These are phyloP conservation scores for Brachyptera risi DNA, from an alignment of 2,888 invertebrate genomes.

Conservation along the genomic window DNA sequence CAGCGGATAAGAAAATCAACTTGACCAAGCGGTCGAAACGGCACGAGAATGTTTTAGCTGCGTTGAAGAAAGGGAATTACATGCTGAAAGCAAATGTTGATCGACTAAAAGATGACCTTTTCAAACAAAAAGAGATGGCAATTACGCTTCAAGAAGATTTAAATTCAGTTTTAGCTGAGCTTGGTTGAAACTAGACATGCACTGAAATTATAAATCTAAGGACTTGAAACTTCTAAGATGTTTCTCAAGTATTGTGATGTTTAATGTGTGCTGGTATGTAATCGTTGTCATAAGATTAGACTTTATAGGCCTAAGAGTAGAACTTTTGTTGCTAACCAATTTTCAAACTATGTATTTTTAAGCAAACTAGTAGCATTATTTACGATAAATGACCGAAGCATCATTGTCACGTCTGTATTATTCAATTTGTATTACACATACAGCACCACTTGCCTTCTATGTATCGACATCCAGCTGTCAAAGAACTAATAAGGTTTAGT, in stretches of 20 bases:
- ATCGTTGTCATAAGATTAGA: too few species aligned
- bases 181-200: conserved; percentile 68
- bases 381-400: background rate
- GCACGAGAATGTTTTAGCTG: conserved; percentile 73
- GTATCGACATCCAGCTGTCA: too few species aligned
- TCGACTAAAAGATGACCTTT: conserved; percentile 78
- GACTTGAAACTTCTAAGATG: too few species aligned
- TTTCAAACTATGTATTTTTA: background rate
- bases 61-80: conserved; percentile 84
- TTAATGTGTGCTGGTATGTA: too few species aligned
- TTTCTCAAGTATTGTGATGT: too few species aligned
- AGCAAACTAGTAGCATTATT: background rate
- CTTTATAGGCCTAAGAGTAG: too few species aligned
- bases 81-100: conserved; percentile 84
- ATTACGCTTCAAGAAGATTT: conserved; percentile 74
- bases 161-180: conserved; percentile 79
- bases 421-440: too few species aligned
- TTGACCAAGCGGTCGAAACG: conserved; percentile 54
- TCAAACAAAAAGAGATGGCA: conserved; percentile 77
- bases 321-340: too few species aligned
- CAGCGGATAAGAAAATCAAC: conserved; percentile 53
- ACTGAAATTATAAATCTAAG: too few species aligned
- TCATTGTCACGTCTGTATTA: too few species aligned
- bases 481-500: too few species aligned
- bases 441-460: too few species aligned